phyloP scores from a whole-genome alignment of 2,888 invertebrate species.

The Dioctria rufipes region DNA sequence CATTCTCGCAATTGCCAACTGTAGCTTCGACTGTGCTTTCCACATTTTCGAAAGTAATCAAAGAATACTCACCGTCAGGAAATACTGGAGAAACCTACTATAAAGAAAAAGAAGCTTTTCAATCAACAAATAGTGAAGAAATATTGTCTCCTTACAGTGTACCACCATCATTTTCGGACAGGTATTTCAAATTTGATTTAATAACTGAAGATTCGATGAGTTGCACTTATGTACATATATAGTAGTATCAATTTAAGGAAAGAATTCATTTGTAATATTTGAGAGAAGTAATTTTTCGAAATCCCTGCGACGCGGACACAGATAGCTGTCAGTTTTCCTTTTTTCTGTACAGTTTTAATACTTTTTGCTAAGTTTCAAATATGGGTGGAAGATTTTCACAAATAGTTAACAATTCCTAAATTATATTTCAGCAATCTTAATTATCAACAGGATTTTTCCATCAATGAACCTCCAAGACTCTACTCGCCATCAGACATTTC shows the following conservation, averaged over 20 bases:
- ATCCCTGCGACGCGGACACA: background rate
- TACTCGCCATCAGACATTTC: conserved; percentile 68
- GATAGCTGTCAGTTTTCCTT: background rate
- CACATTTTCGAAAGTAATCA: conserved; percentile 72
- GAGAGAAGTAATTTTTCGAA: conserved; percentile 5
- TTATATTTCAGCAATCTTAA: conserved; percentile 13
- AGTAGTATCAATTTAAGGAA: too few relatives aligned
- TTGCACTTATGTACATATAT: too few relatives aligned
- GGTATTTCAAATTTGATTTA: background rate
- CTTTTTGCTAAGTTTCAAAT: too few relatives aligned
- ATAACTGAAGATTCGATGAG: too few relatives aligned
- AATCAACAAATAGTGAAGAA: conserved; percentile 26
- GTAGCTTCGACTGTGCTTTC: conserved; percentile 78
- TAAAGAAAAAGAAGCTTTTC: conserved; percentile 11
- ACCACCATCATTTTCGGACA: background rate
- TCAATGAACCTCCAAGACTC: conserved; percentile 67
- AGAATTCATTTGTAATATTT: background rate
- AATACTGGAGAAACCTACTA: conserved; percentile 53
- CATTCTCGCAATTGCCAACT: conserved; percentile 74
- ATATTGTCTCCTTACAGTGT: background rate
- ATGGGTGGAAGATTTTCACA: too few relatives aligned
- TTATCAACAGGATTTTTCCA: conserved; percentile 54
- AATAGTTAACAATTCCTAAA: background rate
- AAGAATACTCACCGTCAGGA: conserved; percentile 63
- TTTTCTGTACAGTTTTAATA: too few relatives aligned